phyloP scores from a whole-genome alignment of 1,140 invertebrate species.

The Agraylea sexmaculata region DNA sequence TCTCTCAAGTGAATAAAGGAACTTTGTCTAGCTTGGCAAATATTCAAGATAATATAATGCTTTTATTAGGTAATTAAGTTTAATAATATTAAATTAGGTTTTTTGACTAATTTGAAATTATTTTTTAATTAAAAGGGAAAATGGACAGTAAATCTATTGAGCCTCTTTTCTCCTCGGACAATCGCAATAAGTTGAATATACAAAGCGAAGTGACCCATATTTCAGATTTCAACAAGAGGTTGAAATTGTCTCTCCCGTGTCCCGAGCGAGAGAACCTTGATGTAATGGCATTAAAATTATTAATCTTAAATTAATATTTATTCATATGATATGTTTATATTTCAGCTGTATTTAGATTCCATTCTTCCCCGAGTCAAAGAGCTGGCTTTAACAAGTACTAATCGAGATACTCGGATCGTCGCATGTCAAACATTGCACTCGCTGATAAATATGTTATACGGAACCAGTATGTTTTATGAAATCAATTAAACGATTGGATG shows the following conservation, averaged over 20 bases:
- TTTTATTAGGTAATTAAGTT: conserved; percentile 17
- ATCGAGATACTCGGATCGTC: conserved; percentile 17
- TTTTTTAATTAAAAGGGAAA: conserved; percentile 13
- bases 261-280: conserved; percentile 12
- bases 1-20: background rate
- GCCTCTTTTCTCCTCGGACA: conserved; percentile 4
- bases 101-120: background rate
- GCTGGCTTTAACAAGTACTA: conserved; percentile 14
- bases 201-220: conserved; percentile 10
- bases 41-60: conserved; percentile 16
- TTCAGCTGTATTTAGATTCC: conserved; percentile 17
- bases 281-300: conserved; percentile 6
- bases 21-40: conserved; percentile 5
- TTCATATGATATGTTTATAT: no score
- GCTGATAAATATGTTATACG: conserved; percentile 16
- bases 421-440: conserved; percentile 21
- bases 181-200: background rate
- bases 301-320: background rate
- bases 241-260: conserved; percentile 18
- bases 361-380: conserved; percentile 13
- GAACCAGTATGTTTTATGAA: conserved; percentile 15
- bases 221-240: conserved; percentile 8
- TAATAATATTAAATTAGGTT: background rate
- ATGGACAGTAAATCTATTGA: conserved; percentile 15
- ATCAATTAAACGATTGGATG: no score